phyloP scores from a whole-genome alignment of 1,140 invertebrate species.

The Hypothenemus hampei region DNA sequence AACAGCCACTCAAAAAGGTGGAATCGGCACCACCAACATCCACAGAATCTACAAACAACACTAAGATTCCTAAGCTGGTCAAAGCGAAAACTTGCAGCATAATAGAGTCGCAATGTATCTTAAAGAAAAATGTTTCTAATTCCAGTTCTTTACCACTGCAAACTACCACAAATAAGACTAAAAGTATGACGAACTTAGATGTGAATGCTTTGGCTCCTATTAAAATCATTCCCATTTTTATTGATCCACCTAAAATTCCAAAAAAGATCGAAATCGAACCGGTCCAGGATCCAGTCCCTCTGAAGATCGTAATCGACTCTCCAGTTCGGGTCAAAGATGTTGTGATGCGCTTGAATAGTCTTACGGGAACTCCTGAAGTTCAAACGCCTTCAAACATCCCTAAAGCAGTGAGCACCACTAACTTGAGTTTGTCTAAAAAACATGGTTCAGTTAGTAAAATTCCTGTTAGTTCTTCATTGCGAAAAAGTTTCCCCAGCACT shows the following conservation, averaged over 20 bases:
- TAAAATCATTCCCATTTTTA: conserved; percentile 14
- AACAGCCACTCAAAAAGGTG: not conserved
- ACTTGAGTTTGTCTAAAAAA: conserved; percentile 31
- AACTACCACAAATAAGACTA: conserved; percentile 26
- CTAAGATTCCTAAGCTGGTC: conserved; percentile 48
- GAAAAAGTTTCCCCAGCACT: conserved; percentile 40
- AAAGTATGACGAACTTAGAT: conserved; percentile 30
- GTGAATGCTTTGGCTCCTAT: conserved; percentile 5
- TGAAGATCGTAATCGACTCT: conserved; percentile 6
- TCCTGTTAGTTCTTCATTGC: conserved; percentile 38
- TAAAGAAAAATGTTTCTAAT: conserved; percentile 47
- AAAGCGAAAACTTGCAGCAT: conserved; percentile 60
- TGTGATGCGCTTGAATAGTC: conserved; percentile 34
- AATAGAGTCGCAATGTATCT: conserved; percentile 57
- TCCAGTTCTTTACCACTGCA: not conserved
- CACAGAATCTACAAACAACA: conserved; percentile 25
- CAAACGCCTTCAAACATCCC: not conserved
- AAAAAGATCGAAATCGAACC: not conserved
- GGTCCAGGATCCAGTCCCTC: not conserved
- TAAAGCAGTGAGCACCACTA: conserved; percentile 29
- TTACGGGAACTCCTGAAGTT: conserved; percentile 20
- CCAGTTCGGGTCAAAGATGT: conserved; percentile 35
- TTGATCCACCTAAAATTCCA: conserved; percentile 1
- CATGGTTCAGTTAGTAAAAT: conserved; percentile 32
- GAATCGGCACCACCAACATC: not conserved